Conservation (phyloP, 1,140 invertebrate species). For the Eupristina koningsbergeri region DNA sequence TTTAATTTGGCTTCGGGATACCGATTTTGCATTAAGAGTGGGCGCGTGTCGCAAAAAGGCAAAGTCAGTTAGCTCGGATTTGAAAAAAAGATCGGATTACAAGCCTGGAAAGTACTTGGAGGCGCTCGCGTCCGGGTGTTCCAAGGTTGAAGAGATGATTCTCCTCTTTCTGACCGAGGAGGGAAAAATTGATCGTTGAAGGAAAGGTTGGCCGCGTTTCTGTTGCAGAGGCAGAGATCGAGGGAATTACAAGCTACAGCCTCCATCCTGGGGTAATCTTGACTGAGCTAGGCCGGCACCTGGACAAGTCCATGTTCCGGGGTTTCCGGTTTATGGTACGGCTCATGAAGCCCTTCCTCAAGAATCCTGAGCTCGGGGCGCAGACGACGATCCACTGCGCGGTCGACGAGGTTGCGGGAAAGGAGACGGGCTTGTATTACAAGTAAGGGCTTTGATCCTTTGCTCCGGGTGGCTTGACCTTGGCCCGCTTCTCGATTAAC, state of each 20-base stretch:
- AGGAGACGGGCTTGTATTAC: constrained; percentile 79
- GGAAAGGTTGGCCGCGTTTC: background rate
- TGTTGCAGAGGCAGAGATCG: constrained; percentile 66
- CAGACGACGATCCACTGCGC: constrained; percentile 87
- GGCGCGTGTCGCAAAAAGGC: too few species aligned
- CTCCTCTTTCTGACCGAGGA: background rate
- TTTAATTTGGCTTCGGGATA: background rate
- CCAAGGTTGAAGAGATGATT: too few species aligned
- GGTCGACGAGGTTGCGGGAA: constrained; percentile 78
- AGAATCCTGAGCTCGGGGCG: constrained; percentile 80
- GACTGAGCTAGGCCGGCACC: constrained; percentile 83
- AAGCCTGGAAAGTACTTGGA: background rate
- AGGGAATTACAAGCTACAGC: constrained; percentile 78
- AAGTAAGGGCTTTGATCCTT: constrained; percentile 70
- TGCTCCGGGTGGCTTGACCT: background rate
- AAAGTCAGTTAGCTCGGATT: background rate
- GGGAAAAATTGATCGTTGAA: background rate
- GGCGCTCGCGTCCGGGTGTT: too few species aligned
- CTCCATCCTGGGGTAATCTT: constrained; percentile 83
- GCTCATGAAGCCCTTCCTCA: constrained; percentile 72
- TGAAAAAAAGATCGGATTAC: background rate
- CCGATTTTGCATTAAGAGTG: too few species aligned
- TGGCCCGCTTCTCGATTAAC: too few species aligned
- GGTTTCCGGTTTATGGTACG: constrained; percentile 61
- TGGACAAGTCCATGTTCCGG: constrained; percentile 73